Conservation (phyloP, 2,888 invertebrate species). For the Cataglyphis albicans region DNA sequence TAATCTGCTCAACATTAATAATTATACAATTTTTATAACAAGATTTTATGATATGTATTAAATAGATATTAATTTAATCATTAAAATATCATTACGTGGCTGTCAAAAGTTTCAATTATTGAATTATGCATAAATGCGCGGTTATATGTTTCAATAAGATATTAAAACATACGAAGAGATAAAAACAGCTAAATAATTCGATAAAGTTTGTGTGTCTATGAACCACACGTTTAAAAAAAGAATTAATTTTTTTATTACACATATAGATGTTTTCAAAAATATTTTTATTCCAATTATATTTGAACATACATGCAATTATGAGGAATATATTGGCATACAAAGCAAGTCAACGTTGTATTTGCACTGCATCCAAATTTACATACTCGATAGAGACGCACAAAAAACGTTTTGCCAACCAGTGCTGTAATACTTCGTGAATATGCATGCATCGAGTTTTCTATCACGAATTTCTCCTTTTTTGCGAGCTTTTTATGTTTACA, state of each 20-base stretch:
- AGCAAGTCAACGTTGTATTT: slow-evolving; percentile 19
- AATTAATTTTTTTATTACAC: slow-evolving; percentile 17
- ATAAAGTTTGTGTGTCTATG: neutral
- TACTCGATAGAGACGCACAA: slow-evolving; percentile 30
- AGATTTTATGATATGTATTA: slow-evolving; percentile 1
- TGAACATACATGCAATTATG: slow-evolving; percentile 1
- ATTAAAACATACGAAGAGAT: neutral
- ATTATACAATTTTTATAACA: neutral
- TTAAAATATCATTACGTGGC: neutral
- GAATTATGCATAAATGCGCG: neutral
- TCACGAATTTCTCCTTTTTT: slow-evolving; percentile 67
- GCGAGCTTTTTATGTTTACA: slow-evolving; percentile 4
- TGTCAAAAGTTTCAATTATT: slow-evolving; percentile 14
- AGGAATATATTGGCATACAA: neutral
- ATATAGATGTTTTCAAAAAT: neutral
- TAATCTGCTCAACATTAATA: neutral
- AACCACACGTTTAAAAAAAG: neutral
- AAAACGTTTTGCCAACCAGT: slow-evolving; percentile 51
- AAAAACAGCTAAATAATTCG: neutral
- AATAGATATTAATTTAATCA: neutral
- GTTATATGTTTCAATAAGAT: neutral
- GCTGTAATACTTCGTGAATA: slow-evolving; percentile 42
- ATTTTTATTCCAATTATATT: neutral
- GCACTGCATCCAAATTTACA: slow-evolving; percentile 21
- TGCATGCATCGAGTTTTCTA: slow-evolving; percentile 35